Evolutionary conservation across 1,140 invertebrate species (phyloP).

Genomic region (Procambarus clarkii): DNA sequence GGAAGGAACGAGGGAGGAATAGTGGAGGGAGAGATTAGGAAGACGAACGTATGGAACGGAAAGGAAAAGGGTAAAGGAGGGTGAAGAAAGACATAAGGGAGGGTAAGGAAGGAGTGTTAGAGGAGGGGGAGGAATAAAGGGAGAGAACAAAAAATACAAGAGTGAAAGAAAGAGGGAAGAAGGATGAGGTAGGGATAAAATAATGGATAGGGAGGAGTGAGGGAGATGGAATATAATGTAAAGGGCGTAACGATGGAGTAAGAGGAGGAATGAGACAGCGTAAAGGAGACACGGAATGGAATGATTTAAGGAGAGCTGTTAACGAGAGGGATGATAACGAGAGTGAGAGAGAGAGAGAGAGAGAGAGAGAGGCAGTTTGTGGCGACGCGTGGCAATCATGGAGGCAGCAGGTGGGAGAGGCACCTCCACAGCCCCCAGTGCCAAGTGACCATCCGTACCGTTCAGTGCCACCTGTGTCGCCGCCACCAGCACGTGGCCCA

Average conservation of each 20-base stretch:
- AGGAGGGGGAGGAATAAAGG: background rate
- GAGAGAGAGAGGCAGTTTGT: background rate
- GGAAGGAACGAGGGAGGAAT: too few relatives aligned
- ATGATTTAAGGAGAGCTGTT: too few relatives aligned
- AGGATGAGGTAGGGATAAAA: background rate
- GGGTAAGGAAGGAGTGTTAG: too few relatives aligned
- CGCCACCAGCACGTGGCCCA: background rate
- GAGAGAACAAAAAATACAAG: background rate
- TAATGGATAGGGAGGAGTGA: background rate
- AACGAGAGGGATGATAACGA: background rate
- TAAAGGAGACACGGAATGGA: background rate
- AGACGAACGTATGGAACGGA: too few relatives aligned
- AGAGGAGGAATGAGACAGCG: constrained; percentile 6
- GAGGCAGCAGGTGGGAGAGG: constrained; percentile 6
- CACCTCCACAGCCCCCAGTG: constrained; percentile 31
- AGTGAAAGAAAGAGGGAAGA: background rate
- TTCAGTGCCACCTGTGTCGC: constrained; percentile 41
- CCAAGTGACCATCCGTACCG: constrained; percentile 58
- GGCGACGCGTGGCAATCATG: constrained; percentile 35
- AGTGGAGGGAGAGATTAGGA: too few relatives aligned
- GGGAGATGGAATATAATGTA: background rate
- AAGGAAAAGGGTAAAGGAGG: too few relatives aligned
- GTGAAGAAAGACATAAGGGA: too few relatives aligned
- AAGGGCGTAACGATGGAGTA: background rate
- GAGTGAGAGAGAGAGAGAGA: background rate